A percentile compares a stretch with the other conserved stretches of the same genome.
Conservation (phyloP, 2,113 vertebrate genomes). For the Benitochromis conjunctus region DNA sequence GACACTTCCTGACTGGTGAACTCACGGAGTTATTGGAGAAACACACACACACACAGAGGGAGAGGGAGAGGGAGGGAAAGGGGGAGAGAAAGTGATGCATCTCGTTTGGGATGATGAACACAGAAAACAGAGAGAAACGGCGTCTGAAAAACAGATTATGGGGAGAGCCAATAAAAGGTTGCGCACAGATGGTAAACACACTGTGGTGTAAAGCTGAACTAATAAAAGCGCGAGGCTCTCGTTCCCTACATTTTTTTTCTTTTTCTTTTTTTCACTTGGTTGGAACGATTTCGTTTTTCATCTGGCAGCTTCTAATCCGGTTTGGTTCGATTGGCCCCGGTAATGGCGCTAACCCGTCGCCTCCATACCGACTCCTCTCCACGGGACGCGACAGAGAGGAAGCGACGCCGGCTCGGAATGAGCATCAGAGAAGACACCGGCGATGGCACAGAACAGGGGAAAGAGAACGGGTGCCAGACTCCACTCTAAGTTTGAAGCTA, state of each 20-base stretch:
- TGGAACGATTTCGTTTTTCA: conserved; percentile 60
- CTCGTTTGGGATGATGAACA: conserved; percentile 61
- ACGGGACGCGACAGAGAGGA: conserved; percentile 48
- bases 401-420: conserved; percentile 26
- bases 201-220: conserved; percentile 68
- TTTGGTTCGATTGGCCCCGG: conserved; percentile 75
- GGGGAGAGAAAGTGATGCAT: conserved; percentile 21
- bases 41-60: not conserved
- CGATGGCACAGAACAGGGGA: not conserved
- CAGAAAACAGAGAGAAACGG: conserved; percentile 35
- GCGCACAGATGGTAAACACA: conserved; percentile 68
- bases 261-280: conserved; percentile 56
- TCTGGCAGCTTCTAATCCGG: conserved; percentile 71
- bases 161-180: conserved; percentile 69
- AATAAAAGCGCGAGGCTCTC: conserved; percentile 73
- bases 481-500: not conserved
- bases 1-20: conserved; percentile 66
- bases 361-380: conserved; percentile 62
- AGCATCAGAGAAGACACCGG: not conserved
- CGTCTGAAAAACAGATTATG: conserved; percentile 69
- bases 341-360: conserved; percentile 75
- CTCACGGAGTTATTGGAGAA: not conserved
- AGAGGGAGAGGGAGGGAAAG: not conserved
- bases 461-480: not conserved
- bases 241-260: conserved; percentile 41